Base-by-base conservation (phyloP, 2,888 invertebrate genomes). In the Lithophane socia region DNA sequence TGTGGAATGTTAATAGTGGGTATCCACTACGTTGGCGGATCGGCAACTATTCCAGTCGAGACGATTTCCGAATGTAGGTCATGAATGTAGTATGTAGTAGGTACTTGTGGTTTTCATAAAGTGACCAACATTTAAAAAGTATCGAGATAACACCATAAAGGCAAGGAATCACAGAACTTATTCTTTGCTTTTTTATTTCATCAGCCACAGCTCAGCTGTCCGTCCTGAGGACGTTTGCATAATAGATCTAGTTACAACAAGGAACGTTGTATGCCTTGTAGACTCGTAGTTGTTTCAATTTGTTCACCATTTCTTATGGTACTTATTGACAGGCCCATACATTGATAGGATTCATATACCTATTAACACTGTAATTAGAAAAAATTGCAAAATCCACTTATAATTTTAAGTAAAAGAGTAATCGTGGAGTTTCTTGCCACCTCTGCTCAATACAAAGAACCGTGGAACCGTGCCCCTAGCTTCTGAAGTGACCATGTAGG, bases 1-100 rank as follows among this genome's bases (percentile, higher is more conserved):
- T 67, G 47, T 71, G 13, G 77, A 42, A 47, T 5, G 16, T 67
- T 63, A 42, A 65, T 54, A 24, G 24, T 47, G 24, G 13, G 18
- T n/a, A 54, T 21, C 49, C n/a, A 24, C 7, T 44, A 18, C 16
- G 16, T 24, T 68, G 12, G 21, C 13, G 7, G 24, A 47, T 63
- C 7, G n/a, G 37, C 47, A 47, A 21, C 21, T 61, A 47, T 21
- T 49, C 16, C n/a, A 7, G 10, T 54, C 16, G 54, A 37, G 16
- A 54, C 7, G 54, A 37, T 37, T 54, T 37, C 7, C 10, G 10
- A 68, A 68, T 37, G 37, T 37, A 16, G n/a, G 9, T 68, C 37
- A 37, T n/a, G n/a, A 54, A 54, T 42, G 37, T 54, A n/a, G 0
- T 37, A 37, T 4, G 4, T 37, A 37, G 16, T 21, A 18, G 29